Base-by-base conservation (phyloP, 2,888 invertebrate species). In the Xestia sexstrigata region DNA sequence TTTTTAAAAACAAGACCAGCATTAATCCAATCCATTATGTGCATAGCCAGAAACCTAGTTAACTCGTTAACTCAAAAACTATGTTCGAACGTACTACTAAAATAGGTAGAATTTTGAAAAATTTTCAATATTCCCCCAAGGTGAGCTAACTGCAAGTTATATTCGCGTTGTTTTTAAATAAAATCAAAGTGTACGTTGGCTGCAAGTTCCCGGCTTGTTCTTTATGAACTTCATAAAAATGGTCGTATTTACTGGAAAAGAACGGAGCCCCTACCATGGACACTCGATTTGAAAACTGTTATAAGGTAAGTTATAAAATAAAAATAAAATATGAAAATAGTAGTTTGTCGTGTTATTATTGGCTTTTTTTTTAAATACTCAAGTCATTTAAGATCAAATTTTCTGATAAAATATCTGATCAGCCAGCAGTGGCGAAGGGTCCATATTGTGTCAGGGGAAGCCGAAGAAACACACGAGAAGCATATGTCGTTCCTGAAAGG, bases 161-260 rank as follows among this genome's bases (percentile, higher is more conserved):
- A 81, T 82, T 81, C 87, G 81, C 85, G 79, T 79, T 85, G 85
- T 89, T 89, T 92, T 92, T 91, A 92, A 92, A 91, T 92, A 92
- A 92, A 92, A 93, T 92, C 92, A 92, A 93, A 93, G 90, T 85
- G 83, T 80, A 82, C 79, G 87, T 74, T 78, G 65, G 83, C 82
- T 81, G 87, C 87, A 86, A 87, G 88, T 86, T 84, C 81, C 79
- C 72, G 79, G 82, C 80, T 67, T 60, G 87, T 91, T 89, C 89
- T 93, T 93, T 92, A 93, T 89, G 89, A 78, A 82, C 82, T 89
- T 88, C 89, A 91, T 92, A 92, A 92, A 92, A 90, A 88, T 91
- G 83, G 83, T 76, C 76, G 81, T 90, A 88, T 88, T 90, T 89
- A 89, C 88, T 79, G 74, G 74, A 45, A 60, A 65, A 75, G 69